A percentile compares a stretch with the other conserved stretches of the same genome.
Evolutionary conservation across 2,113 vertebrate species (phyloP).

Genomic region (Menidia beryllina): DNA sequence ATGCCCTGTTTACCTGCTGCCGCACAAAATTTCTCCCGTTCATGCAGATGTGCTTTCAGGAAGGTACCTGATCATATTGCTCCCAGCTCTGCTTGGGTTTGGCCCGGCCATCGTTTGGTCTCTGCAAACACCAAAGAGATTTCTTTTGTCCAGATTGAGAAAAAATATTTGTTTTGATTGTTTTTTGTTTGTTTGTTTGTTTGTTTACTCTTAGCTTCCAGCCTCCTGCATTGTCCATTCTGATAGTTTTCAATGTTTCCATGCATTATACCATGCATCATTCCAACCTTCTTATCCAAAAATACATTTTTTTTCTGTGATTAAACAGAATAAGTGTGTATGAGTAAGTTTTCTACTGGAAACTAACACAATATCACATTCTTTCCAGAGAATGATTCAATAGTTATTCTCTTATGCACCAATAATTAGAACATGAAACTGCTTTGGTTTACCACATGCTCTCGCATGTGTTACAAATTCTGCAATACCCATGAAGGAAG

Average conservation of each 20-base stretch:
- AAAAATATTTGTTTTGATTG: background rate
- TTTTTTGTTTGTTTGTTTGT: background rate
- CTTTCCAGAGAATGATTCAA: slow-evolving; percentile 26
- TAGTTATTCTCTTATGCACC: slow-evolving; percentile 13
- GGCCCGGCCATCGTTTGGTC: background rate
- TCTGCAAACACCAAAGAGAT: background rate
- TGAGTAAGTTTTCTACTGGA: slow-evolving; percentile 7
- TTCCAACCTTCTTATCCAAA: background rate
- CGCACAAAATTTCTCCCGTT: background rate
- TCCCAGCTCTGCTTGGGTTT: slow-evolving; percentile 8
- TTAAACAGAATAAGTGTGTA: background rate
- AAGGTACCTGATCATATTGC: background rate
- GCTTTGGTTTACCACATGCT: slow-evolving; percentile 48
- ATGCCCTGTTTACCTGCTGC: background rate
- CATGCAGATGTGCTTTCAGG: background rate
- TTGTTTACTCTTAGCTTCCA: background rate
- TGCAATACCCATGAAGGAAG: slow-evolving; percentile 54
- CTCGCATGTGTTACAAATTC: slow-evolving; percentile 67
- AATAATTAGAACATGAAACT: slow-evolving; percentile 40
- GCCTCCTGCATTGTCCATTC: background rate
- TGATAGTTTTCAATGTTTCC: background rate
- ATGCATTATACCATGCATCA: background rate
- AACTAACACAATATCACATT: slow-evolving; percentile 19
- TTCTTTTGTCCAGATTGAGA: background rate
- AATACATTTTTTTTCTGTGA: background rate